Conservation (phyloP, 2,888 invertebrate species). For the Nudaria mundana region DNA sequence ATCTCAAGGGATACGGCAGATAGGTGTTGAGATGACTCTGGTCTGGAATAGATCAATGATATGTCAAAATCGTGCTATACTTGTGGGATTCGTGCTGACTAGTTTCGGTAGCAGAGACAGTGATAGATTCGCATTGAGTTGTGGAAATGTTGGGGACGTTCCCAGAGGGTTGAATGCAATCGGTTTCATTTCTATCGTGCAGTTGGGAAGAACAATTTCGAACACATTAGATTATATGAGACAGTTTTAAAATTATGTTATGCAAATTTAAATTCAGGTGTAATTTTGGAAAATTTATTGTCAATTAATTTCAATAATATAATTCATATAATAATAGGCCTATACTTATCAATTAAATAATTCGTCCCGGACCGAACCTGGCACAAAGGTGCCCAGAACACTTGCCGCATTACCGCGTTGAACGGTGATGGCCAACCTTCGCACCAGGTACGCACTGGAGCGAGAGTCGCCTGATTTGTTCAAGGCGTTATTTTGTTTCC, state of each 20-base stretch:
- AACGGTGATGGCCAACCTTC: too few species aligned
- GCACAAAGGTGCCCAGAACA: too few species aligned
- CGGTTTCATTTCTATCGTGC: slow-evolving; percentile 33
- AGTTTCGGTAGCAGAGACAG: slow-evolving; percentile 58
- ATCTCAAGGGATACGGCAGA: slow-evolving; percentile 52
- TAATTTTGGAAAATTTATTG: not conserved
- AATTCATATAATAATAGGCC: too few species aligned
- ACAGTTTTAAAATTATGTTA: not conserved
- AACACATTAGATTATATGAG: slow-evolving; percentile 1
- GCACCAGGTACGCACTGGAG: too few species aligned
- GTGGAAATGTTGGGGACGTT: slow-evolving; percentile 33
- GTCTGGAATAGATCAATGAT: slow-evolving; percentile 72
- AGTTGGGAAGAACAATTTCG: slow-evolving; percentile 17
- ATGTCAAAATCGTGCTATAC: slow-evolving; percentile 76
- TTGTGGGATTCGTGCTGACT: slow-evolving; percentile 68
- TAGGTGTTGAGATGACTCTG: slow-evolving; percentile 71
- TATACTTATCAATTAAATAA: too few species aligned
- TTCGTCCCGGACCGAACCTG: too few species aligned
- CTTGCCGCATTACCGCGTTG: too few species aligned
- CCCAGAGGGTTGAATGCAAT: slow-evolving; percentile 39
- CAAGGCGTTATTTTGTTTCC: too few species aligned
- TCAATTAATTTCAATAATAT: too few species aligned
- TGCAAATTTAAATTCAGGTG: not conserved
- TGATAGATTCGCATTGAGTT: slow-evolving; percentile 64
- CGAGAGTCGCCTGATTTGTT: too few species aligned